These are phyloP conservation scores for Drosophila burlai DNA, from an alignment of 1,140 invertebrate species.

Conservation along the genomic window DNA sequence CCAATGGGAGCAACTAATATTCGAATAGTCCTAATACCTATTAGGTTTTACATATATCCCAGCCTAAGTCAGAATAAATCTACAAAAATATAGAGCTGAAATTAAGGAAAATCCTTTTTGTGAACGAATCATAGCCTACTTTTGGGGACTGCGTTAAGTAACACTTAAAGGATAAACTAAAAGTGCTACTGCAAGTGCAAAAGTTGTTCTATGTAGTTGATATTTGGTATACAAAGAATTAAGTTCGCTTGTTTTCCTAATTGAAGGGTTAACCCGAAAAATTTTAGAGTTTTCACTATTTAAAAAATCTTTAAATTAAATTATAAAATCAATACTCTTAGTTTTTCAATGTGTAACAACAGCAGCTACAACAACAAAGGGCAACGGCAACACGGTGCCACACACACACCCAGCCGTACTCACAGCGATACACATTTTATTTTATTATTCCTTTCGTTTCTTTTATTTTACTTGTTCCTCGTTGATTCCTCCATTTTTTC, in stretches of 20 bases:
- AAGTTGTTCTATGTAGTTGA: neutral
- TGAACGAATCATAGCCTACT: neutral
- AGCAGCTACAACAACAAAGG: conserved; percentile 31
- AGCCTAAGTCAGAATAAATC: no score
- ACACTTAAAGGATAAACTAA: neutral
- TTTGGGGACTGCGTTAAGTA: neutral
- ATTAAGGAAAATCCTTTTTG: no score
- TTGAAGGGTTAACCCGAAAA: neutral
- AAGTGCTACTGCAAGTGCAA: neutral
- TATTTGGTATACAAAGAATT: neutral
- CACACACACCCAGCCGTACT: conserved; percentile 26
- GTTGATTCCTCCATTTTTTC: conserved; percentile 57
- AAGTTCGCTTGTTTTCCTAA: neutral
- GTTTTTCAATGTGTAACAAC: conserved; percentile 11
- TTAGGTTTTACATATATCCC: neutral
- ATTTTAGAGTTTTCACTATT: neutral
- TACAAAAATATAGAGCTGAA: no score
- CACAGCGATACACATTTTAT: conserved; percentile 79
- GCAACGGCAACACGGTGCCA: conserved; percentile 37
- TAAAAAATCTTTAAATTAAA: neutral
- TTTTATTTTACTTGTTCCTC: conserved; percentile 67
- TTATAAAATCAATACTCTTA: neutral
- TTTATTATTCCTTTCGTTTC: conserved; percentile 78
- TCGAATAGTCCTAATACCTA: neutral
- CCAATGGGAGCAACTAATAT: neutral